phyloP scores from a whole-genome alignment of 30 jellyfish, hydroid and myxozoan species.

The Hydractinia echinata region DNA sequence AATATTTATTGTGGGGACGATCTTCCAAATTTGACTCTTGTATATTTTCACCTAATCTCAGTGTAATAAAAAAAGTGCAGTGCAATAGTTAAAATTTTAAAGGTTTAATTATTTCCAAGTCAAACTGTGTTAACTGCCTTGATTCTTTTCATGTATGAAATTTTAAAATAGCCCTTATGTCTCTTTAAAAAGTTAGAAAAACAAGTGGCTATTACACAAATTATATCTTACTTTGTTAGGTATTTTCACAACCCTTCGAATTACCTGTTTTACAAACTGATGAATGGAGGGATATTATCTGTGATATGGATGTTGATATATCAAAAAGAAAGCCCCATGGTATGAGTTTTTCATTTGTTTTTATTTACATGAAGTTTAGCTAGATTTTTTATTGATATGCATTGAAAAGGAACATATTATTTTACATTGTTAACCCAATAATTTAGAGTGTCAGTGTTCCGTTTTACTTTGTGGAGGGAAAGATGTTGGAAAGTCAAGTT shows the following conservation, averaged over 20 bases:
- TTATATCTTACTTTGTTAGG: background rate
- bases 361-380: background rate
- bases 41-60: too few species aligned
- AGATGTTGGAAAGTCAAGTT: constrained; percentile 83
- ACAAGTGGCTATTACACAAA: too few species aligned
- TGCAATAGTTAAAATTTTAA: too few species aligned
- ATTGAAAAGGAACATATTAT: background rate
- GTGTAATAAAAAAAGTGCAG: too few species aligned
- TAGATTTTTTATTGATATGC: background rate
- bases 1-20: too few species aligned
- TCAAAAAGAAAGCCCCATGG: background rate
- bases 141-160: too few species aligned
- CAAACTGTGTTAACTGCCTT: too few species aligned
- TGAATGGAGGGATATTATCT: constrained; percentile 3
- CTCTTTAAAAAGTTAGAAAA: too few species aligned
- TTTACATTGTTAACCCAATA: background rate
- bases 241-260: constrained; percentile 1
- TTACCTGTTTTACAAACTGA: constrained; percentile 12
- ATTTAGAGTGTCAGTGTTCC: constrained; percentile 12
- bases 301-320: background rate
- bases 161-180: too few species aligned
- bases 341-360: background rate
- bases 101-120: too few species aligned
- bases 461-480: constrained; percentile 72
- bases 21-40: too few species aligned